Base-by-base conservation (phyloP, 2,888 invertebrate species). In the Andrena dorsata region DNA sequence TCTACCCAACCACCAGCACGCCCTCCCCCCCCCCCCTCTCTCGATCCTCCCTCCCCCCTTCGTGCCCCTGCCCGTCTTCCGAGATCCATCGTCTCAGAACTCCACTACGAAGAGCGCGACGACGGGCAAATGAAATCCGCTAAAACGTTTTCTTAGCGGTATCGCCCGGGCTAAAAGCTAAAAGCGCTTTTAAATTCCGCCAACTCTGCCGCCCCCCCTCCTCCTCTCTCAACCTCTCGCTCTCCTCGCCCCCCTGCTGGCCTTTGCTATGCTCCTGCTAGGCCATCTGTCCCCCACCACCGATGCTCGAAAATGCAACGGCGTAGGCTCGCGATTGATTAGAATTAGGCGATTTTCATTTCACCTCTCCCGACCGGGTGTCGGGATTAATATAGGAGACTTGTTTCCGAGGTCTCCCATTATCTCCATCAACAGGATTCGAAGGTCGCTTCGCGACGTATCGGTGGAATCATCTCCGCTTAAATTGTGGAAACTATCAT, bases 111-210 rank as follows among this genome's bases (percentile, higher is more conserved):
- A 72, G 83, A 70, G 84, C 88, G 88, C 88, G 86, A 83, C 88
- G 85, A 71, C 84, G 89, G 85, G 90, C 91, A 90, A 92, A 92
- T 92, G 91, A 92, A 93, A 92, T 92, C 91, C 90, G 90, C 89
- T 92, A 90, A 92, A 92, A 92, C 91, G 91, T 92, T 92, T 92
- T 92, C 92, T 92, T 92, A 90, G 87, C 90, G 89, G 90, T 90
- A 91, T 91, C 91, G 88, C 89, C 82, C 78, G 83, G 88, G 87
- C 92, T 93, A 92, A 92, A 92, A 92, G 92, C 91, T 91, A 91
- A 92, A 92, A 92, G 91, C 89, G 89, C 91, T 92, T 93, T 93
- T 92, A 92, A 92, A 92, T 92, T 91, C 88, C 84, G 82, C 90
- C 89, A 86, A 87, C 88, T 88, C 80, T 76, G 60, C 56, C n/a